These are phyloP conservation scores for Apamea sordens DNA, from an alignment of 2,888 invertebrate genomes.

Conservation along the genomic window DNA sequence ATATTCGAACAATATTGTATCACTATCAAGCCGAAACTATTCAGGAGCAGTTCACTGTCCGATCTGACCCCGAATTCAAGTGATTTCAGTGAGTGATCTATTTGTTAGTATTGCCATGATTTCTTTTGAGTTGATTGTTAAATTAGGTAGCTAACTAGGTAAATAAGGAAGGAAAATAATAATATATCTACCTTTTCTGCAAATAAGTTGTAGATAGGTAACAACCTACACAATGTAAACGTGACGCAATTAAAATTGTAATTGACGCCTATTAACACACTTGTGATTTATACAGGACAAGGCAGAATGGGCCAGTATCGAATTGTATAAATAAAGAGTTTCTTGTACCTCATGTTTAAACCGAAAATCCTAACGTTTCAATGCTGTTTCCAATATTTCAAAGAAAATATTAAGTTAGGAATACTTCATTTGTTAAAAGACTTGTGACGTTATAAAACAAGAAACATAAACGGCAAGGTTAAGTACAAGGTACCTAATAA, in stretches of 20 bases:
- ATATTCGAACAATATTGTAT: slow-evolving; percentile 84
- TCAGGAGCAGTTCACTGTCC: slow-evolving; percentile 83
- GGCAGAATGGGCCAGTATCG: background rate
- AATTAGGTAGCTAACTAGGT: background rate
- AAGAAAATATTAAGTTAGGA: background rate
- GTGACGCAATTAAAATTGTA: background rate
- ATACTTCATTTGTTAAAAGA: too few species aligned
- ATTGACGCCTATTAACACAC: background rate
- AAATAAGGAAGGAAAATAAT: slow-evolving; percentile 24
- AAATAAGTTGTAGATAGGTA: background rate
- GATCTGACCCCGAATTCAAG: slow-evolving; percentile 80
- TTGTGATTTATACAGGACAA: background rate
- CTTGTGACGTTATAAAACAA: background rate
- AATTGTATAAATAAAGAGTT: background rate
- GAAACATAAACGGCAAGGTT: background rate
- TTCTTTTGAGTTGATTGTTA: slow-evolving; percentile 42
- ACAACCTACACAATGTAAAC: background rate
- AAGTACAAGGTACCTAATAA: background rate
- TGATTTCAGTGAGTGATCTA: slow-evolving; percentile 82
- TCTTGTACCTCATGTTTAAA: background rate
- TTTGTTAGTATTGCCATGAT: slow-evolving; percentile 73
- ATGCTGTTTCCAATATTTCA: background rate
- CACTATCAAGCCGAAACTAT: slow-evolving; percentile 83
- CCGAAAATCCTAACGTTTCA: background rate
- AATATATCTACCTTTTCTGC: background rate